These are phyloP conservation scores for Pycnomerus fuliginosus DNA, from an alignment of 2,888 invertebrate genomes.

Conservation along the genomic window DNA sequence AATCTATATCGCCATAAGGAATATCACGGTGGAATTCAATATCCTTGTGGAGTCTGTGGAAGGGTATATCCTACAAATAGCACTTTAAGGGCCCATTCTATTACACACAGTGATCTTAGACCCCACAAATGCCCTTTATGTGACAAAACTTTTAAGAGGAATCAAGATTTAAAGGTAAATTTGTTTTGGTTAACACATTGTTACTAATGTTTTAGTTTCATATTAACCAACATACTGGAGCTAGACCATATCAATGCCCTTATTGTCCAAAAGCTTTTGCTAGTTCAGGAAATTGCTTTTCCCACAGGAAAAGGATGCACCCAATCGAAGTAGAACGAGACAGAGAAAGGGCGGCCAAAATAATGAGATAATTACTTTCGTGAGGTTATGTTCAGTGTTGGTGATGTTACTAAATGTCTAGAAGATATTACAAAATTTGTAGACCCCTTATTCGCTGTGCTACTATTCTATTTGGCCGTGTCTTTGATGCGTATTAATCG, in stretches of 20 bases:
- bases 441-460: too few relatives aligned
- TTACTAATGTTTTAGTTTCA: conserved; percentile 60
- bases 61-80: conserved; percentile 69
- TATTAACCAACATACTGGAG: conserved; percentile 74
- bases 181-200: conserved; percentile 1
- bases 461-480: too few relatives aligned
- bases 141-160: conserved; percentile 71
- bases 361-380: conserved; percentile 56
- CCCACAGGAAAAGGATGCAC: conserved; percentile 72
- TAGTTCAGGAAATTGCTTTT: conserved; percentile 73
- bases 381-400: conserved; percentile 23
- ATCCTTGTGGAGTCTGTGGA: conserved; percentile 67
- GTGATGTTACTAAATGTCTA: too few relatives aligned
- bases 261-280: conserved; percentile 72
- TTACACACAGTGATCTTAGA: conserved; percentile 67
- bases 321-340: conserved; percentile 62
- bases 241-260: conserved; percentile 70
- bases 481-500: too few relatives aligned
- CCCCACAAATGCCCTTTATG: conserved; percentile 69
- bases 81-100: conserved; percentile 67
- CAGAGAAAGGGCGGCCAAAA: conserved; percentile 56
- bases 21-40: conserved; percentile 59
- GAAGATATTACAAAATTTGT: too few relatives aligned
- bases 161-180: conserved; percentile 69
- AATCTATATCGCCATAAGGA: conserved; percentile 66